A percentile compares a stretch with the other conserved stretches of the same genome.
phyloP scores from a whole-genome alignment of 2,113 vertebrate species.

The Lampris megalopsis region DNA sequence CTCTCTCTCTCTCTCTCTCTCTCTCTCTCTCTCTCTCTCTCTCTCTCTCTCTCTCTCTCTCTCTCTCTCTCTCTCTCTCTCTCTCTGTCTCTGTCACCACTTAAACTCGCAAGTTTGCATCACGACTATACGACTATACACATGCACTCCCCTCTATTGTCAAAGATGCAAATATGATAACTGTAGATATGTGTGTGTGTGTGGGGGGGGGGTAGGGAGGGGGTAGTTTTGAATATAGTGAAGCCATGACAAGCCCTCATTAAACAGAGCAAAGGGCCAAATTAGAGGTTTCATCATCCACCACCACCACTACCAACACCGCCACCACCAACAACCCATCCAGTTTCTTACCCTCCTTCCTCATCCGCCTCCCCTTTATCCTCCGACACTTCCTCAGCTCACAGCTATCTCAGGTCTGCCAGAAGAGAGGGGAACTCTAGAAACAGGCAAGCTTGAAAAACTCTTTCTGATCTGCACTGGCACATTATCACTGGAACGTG shows the following conservation, averaged over 20 bases:
- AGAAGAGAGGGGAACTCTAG: slow-evolving; percentile 39
- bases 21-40: background rate
- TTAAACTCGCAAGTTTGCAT: background rate
- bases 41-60: background rate
- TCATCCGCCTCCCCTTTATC: slow-evolving; percentile 42
- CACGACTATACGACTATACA: background rate
- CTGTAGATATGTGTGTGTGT: no score
- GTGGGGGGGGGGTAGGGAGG: slow-evolving; percentile 52
- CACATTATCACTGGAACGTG: slow-evolving; percentile 68
- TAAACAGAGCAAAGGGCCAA: slow-evolving; percentile 61
- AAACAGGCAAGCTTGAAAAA: slow-evolving; percentile 46
- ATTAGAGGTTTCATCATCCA: slow-evolving; percentile 72
- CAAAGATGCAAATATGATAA: slow-evolving; percentile 45
- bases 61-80: slow-evolving; percentile 3
- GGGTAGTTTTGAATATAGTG: slow-evolving; percentile 64
- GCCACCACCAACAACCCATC: slow-evolving; percentile 1
- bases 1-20: background rate
- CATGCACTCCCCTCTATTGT: slow-evolving; percentile 27
- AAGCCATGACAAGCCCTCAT: slow-evolving; percentile 78
- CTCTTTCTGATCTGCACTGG: slow-evolving; percentile 61
- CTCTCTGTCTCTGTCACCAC: slow-evolving; percentile 33
- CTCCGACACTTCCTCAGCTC: slow-evolving; percentile 24
- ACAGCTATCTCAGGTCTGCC: slow-evolving; percentile 46
- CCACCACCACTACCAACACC: background rate
- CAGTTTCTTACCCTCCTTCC: background rate